These are phyloP conservation scores for Platypus cylindrus DNA, from an alignment of 2,888 invertebrate species.

Conservation along the genomic window DNA sequence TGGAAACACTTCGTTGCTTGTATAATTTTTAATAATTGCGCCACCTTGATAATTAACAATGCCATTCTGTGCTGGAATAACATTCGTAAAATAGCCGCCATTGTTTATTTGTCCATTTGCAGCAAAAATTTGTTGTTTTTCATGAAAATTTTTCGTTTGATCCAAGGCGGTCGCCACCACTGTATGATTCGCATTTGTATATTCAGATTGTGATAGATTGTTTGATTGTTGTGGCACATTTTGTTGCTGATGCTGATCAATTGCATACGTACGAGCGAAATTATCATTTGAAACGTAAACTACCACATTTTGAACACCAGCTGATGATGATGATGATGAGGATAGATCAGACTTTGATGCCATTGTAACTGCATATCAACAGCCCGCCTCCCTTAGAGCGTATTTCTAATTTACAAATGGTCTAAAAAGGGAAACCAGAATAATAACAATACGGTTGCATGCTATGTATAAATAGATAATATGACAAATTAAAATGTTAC, in stretches of 20 bases:
- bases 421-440: constrained; percentile 25
- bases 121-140: constrained; percentile 13
- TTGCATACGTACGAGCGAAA: constrained; percentile 40
- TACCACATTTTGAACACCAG: constrained; percentile 43
- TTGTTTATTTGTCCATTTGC: constrained; percentile 13
- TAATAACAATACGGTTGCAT: constrained; percentile 2
- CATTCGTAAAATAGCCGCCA: constrained; percentile 24
- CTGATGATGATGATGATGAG: constrained; percentile 44
- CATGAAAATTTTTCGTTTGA: constrained; percentile 12
- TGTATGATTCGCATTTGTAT: constrained; percentile 25
- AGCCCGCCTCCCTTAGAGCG: constrained; percentile 42
- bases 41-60: constrained; percentile 28
- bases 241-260: constrained; percentile 37
- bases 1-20: constrained; percentile 23
- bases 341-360: constrained; percentile 69
- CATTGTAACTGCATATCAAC: constrained; percentile 64
- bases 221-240: constrained; percentile 36
- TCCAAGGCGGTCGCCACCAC: constrained; percentile 32
- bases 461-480: constrained; percentile 1
- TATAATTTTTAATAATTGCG: constrained; percentile 21
- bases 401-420: constrained; percentile 31
- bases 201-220: constrained; percentile 31
- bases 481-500: constrained; percentile 27
- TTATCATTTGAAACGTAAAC: constrained; percentile 46
- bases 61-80: constrained; percentile 31